A percentile compares a stretch with the other conserved stretches of the same genome.
Evolutionary conservation across 2,113 vertebrate genomes (phyloP).

Genomic region (Eulemur macaco): DNA sequence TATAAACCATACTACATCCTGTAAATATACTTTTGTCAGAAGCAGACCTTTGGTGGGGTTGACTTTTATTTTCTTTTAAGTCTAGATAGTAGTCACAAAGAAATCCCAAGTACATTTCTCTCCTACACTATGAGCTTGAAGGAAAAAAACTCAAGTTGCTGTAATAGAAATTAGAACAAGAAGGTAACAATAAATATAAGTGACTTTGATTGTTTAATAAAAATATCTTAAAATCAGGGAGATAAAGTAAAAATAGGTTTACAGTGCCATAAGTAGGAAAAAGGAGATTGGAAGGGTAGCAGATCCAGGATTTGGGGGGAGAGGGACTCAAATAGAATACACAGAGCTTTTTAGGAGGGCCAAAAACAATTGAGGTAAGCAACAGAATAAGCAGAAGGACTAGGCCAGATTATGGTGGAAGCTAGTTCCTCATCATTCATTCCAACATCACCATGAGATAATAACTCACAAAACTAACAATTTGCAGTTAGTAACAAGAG

Average conservation of each 20-base stretch:
- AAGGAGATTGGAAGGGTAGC: neutral
- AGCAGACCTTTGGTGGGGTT: neutral
- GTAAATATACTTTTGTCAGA: neutral
- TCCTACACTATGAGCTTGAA: neutral
- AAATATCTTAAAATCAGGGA: neutral
- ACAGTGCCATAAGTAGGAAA: neutral
- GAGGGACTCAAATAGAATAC: neutral
- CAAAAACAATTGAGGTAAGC: neutral
- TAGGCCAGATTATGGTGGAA: neutral
- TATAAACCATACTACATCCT: neutral
- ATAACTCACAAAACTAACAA: conserved; percentile 23
- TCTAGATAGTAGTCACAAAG: conserved; percentile 13
- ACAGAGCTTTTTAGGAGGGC: conserved; percentile 26
- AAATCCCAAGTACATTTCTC: conserved; percentile 4
- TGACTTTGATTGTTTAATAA: conserved; percentile 20
- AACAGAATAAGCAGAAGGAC: neutral
- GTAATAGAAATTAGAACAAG: neutral
- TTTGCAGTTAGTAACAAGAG: neutral
- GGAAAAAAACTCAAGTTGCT: neutral
- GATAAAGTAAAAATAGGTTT: conserved; percentile 23
- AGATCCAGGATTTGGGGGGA: neutral
- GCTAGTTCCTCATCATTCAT: neutral
- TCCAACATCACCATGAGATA: neutral
- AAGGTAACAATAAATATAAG: conserved; percentile 16
- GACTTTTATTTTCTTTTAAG: conserved; percentile 44